Evolutionary conservation across 2,797 vertebrate species (phyloP), one percentile per base, ranked within the genome.

Genomic region (Lutjanus campechanus): DNA sequence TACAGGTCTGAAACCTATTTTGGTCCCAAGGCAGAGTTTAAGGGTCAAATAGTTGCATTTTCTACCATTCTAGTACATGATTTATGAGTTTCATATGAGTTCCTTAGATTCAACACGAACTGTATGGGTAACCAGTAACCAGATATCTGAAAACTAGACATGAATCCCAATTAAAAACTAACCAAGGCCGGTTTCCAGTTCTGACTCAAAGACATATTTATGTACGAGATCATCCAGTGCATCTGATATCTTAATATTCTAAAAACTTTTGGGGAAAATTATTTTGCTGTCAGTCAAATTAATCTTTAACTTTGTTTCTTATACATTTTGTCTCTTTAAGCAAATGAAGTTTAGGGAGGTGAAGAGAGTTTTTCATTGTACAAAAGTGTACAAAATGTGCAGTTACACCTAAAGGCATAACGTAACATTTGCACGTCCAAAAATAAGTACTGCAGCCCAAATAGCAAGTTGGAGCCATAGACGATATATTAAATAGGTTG

Each of bases 31-130:
- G 67, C 20, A 44, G 9, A 61, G 71, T 62, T 73, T 67, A 67
- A 71, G 59, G 44, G 49, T 70, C 59, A 82, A 11, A 17, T 54
- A 40, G 4, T 58, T 72, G 8, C 3, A 49, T 68, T 72, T 73
- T 74, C 8, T 40, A 58, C 44, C 22, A 40, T 9, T 22, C 5
- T 44, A 11, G 12, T 53, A 5, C 13, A 40, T 43, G 11, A 29
- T 49, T 60, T 74, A 40, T 59, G 22, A 36, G 29, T 36, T 22
- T 59, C 4, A 11, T 51, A 10, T 49, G 6, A 41, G 19, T 75
- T 13, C 50, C 3, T 67, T 19, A 54, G 12, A 16, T 47, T 25
- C 4, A 15, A 22, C 19, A 46, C 50, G 16, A 55, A 7, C 7
- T 20, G 8, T 29, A 49, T 16, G 46, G 46, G 36, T 72, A 40